These are phyloP conservation scores for Hylaeus anthracinus DNA, from an alignment of 1,140 invertebrate genomes.

Conservation along the genomic window DNA sequence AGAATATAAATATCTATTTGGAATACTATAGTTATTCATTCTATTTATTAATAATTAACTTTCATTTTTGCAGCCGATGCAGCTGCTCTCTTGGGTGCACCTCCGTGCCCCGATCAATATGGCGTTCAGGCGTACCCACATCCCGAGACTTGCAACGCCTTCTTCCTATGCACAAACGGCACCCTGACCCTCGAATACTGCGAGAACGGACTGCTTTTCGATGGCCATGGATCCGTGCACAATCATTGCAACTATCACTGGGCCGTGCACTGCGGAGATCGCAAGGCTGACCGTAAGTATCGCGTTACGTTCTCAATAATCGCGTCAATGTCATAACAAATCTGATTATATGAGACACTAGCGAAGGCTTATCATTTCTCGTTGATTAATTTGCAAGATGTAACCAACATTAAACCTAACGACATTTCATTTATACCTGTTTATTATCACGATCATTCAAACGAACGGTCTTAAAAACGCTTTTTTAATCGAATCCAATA, in stretches of 20 bases:
- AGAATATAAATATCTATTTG: no score
- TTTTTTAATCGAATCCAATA: no score
- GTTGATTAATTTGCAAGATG: not conserved
- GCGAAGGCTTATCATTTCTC: not conserved
- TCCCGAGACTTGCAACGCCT: conserved; percentile 91
- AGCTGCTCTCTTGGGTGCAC: conserved; percentile 66
- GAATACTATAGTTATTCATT: no score
- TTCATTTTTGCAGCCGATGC: conserved; percentile 29
- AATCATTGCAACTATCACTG: conserved; percentile 97
- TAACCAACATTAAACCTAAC: no score
- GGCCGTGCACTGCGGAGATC: conserved; percentile 93
- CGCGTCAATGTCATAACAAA: conserved; percentile 5
- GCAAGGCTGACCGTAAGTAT: conserved; percentile 89
- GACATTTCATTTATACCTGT: no score
- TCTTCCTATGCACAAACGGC: conserved; percentile 95
- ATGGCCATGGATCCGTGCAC: conserved; percentile 92
- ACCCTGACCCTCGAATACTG: conserved; percentile 94
- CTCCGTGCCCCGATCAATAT: conserved; percentile 85
- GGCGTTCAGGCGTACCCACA: conserved; percentile 91
- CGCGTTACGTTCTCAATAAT: conserved; percentile 29
- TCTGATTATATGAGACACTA: not conserved
- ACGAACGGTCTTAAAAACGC: no score
- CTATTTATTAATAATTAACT: not conserved
- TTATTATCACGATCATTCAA: no score
- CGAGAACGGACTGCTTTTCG: conserved; percentile 95